These are phyloP conservation scores for Drosophila gunungcola DNA, from an alignment of 1,140 invertebrate genomes.

Conservation along the genomic window DNA sequence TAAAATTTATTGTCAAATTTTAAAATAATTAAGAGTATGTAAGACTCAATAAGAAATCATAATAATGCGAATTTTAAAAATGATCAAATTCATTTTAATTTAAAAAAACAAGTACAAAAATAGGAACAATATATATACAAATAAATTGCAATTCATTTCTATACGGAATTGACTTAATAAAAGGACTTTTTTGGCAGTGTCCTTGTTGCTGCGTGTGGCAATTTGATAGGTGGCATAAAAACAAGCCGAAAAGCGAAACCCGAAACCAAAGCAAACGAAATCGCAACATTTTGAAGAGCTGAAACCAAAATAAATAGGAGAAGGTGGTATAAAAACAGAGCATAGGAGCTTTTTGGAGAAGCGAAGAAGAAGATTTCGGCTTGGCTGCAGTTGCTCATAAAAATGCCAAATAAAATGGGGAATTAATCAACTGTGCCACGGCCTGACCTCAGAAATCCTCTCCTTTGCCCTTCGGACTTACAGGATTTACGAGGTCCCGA, in stretches of 20 bases:
- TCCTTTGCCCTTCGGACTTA: slow-evolving; percentile 9
- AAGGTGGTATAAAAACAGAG: not conserved
- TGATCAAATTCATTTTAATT: no score
- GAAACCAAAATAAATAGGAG: not conserved
- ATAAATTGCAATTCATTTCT: no score
- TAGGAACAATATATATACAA: not conserved
- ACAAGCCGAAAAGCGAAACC: slow-evolving; percentile 31
- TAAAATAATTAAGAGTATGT: no score
- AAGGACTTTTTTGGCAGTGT: not conserved
- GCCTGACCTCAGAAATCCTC: slow-evolving; percentile 14
- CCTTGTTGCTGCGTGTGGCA: slow-evolving; percentile 22
- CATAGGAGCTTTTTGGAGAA: no score
- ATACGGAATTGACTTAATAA: no score
- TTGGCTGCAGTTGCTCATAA: slow-evolving; percentile 58
- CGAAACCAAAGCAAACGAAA: slow-evolving; percentile 37
- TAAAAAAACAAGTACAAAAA: not conserved
- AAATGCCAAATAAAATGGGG: slow-evolving; percentile 71
- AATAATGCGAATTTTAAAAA: no score
- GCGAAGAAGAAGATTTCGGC: slow-evolving; percentile 1
- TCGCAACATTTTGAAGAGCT: slow-evolving; percentile 21
- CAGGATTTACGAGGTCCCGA: slow-evolving; percentile 52
- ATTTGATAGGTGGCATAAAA: slow-evolving; percentile 43
- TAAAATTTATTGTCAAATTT: no score
- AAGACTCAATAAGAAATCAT: no score
- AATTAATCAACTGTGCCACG: slow-evolving; percentile 68